Conservation (phyloP, 2,797 vertebrate species). For the Gymnopithys bicolor region DNA sequence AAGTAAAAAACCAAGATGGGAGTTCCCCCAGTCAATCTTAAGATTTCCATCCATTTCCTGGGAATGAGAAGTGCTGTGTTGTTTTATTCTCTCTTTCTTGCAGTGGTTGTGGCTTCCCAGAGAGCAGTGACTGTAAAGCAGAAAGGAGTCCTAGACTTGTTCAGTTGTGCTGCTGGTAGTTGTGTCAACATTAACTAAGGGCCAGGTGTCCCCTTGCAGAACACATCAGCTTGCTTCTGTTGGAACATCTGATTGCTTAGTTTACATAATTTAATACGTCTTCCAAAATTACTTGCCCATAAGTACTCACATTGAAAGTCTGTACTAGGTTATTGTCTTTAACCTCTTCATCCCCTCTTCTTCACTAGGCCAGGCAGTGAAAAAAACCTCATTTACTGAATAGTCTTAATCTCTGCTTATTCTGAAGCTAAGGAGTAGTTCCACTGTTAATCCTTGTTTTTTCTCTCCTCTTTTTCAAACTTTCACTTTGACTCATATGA, state of each 20-base stretch:
- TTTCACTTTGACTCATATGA: not conserved
- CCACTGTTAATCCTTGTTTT: not conserved
- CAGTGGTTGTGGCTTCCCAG: not conserved
- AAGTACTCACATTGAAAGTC: not conserved
- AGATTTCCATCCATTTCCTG: not conserved
- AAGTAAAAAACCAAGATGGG: no score
- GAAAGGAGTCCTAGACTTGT: not conserved
- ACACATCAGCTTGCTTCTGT: not conserved
- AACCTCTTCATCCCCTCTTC: not conserved
- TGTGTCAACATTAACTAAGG: not conserved
- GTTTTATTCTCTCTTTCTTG: not conserved
- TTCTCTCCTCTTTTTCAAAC: not conserved
- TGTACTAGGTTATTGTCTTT: not conserved
- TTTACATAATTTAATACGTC: not conserved
- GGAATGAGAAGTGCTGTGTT: not conserved
- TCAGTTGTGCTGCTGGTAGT: not conserved
- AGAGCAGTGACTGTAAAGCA: not conserved
- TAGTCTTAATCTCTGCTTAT: not conserved
- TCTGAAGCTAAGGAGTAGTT: not conserved
- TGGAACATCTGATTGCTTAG: not conserved
- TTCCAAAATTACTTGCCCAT: not conserved
- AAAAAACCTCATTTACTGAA: not conserved
- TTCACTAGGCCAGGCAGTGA: not conserved
- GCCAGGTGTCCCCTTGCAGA: not conserved
- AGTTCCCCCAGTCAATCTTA: not conserved